phyloP scores from a whole-genome alignment of 2,113 vertebrate species.

The Pangasianodon gigas region DNA sequence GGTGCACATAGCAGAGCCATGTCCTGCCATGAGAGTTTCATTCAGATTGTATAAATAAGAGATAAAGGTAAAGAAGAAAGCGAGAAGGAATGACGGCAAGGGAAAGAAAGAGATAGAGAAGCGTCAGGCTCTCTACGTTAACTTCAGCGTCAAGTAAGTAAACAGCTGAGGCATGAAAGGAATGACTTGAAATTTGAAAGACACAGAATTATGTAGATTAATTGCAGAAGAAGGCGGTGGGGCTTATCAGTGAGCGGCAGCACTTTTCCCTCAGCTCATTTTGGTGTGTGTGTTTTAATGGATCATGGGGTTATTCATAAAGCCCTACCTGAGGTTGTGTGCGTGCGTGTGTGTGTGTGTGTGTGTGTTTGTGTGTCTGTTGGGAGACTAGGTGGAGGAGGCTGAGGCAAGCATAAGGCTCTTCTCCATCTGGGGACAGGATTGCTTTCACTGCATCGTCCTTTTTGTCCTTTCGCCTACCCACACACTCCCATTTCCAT shows the following conservation, averaged over 20 bases:
- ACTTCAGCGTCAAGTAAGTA: slow-evolving; percentile 32
- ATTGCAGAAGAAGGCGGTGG: slow-evolving; percentile 47
- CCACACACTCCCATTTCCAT: slow-evolving; percentile 44
- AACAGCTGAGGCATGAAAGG: slow-evolving; percentile 55
- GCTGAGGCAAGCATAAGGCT: slow-evolving; percentile 32
- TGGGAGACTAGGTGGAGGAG: slow-evolving; percentile 28
- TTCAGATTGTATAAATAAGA: background rate
- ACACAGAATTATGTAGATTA: slow-evolving; percentile 58
- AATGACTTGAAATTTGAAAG: slow-evolving; percentile 50
- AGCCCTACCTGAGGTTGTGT: slow-evolving; percentile 37
- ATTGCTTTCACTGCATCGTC: slow-evolving; percentile 43
- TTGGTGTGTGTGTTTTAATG: slow-evolving; percentile 45
- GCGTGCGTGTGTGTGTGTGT: slow-evolving; percentile 36
- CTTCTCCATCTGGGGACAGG: slow-evolving; percentile 41
- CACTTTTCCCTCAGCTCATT: slow-evolving; percentile 52
- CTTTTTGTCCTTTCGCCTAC: slow-evolving; percentile 48
- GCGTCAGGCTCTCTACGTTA: slow-evolving; percentile 20
- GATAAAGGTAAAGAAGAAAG: slow-evolving; percentile 18
- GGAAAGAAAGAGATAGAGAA: background rate
- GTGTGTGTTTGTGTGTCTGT: slow-evolving; percentile 30
- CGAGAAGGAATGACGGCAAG: too few relatives aligned
- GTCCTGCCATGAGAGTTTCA: background rate
- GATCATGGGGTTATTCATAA: slow-evolving; percentile 53
- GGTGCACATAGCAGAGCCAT: slow-evolving; percentile 15
- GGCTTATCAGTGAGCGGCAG: slow-evolving; percentile 57